Evolutionary conservation across 2,888 invertebrate genomes (phyloP).

Genomic region (Tanytarsus gracilentus): DNA sequence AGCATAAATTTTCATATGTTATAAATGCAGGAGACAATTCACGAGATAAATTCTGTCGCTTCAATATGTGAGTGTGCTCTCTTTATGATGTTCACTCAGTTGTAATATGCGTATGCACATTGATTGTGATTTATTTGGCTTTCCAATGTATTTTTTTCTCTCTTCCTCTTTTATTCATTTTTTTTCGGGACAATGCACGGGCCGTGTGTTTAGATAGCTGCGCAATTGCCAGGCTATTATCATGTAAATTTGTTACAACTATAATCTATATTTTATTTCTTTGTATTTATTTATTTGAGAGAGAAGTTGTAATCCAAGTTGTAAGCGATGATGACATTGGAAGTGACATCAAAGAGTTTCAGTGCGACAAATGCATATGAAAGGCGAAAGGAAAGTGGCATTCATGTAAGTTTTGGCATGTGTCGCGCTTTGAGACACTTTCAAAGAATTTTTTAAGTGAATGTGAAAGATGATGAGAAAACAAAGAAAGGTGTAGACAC

Average conservation of each 20-base stretch:
- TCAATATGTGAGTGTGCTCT: not conserved
- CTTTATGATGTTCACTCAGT: not conserved
- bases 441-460: not conserved
- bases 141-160: not conserved
- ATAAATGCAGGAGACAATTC: not conserved
- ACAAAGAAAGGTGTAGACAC: too few species aligned
- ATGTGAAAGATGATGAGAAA: constrained; percentile 5
- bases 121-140: constrained; percentile 25
- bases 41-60: not conserved
- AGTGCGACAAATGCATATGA: not conserved
- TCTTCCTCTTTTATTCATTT: not conserved
- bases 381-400: not conserved
- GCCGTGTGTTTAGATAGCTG: not conserved
- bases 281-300: not conserved
- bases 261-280: constrained; percentile 1
- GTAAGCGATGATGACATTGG: too few species aligned
- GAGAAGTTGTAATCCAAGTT: too few species aligned
- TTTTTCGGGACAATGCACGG: not conserved
- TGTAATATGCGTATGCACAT: not conserved
- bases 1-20: constrained; percentile 22
- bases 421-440: not conserved
- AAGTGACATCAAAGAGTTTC: constrained; percentile 5
- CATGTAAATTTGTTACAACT: constrained; percentile 8
- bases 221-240: constrained; percentile 10
- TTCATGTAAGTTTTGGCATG: constrained; percentile 18